Evolutionary conservation across 2,113 vertebrate genomes (phyloP).

Genomic region (Festucalex cinctus): DNA sequence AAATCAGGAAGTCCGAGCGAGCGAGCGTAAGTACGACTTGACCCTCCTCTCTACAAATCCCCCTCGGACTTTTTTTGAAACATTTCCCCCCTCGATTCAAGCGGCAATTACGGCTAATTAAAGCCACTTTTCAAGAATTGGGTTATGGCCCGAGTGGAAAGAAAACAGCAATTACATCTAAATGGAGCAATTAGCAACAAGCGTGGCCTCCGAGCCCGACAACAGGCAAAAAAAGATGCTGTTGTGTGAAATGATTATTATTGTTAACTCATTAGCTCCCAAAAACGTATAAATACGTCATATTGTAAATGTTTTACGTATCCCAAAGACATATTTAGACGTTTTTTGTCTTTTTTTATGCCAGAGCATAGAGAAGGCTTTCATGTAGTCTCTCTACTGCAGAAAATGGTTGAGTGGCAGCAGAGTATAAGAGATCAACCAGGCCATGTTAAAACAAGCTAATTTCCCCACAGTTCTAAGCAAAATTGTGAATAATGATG

Average conservation of each 20-base stretch:
- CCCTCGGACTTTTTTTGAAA: constrained; percentile 3
- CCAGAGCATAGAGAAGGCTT: too few species aligned
- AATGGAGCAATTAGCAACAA: constrained; percentile 17
- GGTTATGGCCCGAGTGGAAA: neutral
- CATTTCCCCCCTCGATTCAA: constrained; percentile 1
- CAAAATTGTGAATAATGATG: too few species aligned
- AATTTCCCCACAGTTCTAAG: too few species aligned
- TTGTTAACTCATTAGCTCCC: too few species aligned
- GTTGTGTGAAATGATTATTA: constrained; percentile 1
- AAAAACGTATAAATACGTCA: too few species aligned
- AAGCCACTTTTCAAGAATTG: constrained; percentile 17
- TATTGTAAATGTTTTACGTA: too few species aligned
- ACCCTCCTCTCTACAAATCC: neutral
- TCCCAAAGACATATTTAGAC: too few species aligned
- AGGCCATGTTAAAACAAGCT: too few species aligned
- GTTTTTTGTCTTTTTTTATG: too few species aligned
- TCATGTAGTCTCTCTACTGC: too few species aligned
- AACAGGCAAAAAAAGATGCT: neutral
- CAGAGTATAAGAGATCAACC: too few species aligned
- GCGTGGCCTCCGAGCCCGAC: neutral
- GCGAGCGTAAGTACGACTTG: neutral
- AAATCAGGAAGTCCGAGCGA: neutral
- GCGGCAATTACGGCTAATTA: constrained; percentile 16
- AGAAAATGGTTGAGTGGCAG: too few species aligned
- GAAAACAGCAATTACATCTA: constrained; percentile 25